These are phyloP conservation scores for Pedetes capensis DNA, from an alignment of 2,113 vertebrate genomes.

Conservation along the genomic window DNA sequence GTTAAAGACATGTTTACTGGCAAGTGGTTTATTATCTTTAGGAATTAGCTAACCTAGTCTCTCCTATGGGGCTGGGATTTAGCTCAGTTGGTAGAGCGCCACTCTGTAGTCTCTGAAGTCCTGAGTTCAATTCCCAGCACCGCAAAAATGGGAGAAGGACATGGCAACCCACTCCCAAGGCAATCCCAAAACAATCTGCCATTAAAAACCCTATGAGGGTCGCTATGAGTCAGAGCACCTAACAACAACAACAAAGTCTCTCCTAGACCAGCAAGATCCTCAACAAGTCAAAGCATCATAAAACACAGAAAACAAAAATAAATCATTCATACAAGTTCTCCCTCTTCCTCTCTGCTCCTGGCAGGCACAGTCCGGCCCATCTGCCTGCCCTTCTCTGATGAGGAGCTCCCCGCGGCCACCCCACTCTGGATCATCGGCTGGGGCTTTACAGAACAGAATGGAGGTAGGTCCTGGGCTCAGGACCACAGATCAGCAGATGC, in stretches of 20 bases:
- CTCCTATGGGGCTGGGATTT: no score
- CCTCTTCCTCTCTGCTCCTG: not conserved
- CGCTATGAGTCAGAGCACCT: no score
- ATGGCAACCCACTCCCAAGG: no score
- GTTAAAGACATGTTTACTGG: not conserved
- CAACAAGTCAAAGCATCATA: not conserved
- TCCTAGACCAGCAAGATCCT: not conserved
- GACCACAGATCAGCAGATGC: not conserved
- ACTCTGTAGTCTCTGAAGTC: no score
- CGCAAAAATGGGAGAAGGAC: no score
- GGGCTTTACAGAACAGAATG: conserved; percentile 86
- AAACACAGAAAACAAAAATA: not conserved
- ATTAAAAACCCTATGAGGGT: no score
- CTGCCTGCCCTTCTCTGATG: conserved; percentile 89
- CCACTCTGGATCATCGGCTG: conserved; percentile 88
- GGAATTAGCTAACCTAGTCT: not conserved
- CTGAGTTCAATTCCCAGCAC: no score
- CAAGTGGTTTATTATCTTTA: not conserved
- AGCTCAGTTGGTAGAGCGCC: no score
- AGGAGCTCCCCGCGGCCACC: conserved; percentile 73
- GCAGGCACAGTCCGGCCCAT: conserved; percentile 85
- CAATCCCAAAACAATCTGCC: no score
- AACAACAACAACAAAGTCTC: no score
- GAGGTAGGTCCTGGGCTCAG: conserved; percentile 72
- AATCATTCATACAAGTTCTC: not conserved